Evolutionary conservation across 2,113 vertebrate genomes (phyloP), one percentile per base, ranked within the genome.

Genomic region (Catharus minimus): DNA sequence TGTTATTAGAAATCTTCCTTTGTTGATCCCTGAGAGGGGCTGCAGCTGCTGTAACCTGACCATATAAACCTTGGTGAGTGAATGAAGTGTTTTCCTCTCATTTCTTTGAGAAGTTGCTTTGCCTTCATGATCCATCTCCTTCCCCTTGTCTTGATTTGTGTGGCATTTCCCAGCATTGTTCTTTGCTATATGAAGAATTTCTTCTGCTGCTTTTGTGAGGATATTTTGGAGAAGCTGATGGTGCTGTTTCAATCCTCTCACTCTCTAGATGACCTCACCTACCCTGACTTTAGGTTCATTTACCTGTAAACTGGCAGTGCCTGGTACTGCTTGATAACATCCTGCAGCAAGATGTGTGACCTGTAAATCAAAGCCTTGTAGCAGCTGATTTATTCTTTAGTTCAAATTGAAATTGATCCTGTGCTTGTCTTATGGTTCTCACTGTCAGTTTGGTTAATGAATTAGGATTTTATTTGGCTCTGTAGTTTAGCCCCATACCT

Each of bases 351-450:
- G 41, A 64, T 55, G 69, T 56, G 55, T 46, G 65, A 72, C 57
- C 56, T 93, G 80, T 62, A 66, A 91, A 71, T 92, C 78, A 65
- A 68, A 75, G 58, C 55, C 77, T 89, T 52, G 44, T 32, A 89
- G 82, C 32, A 15, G 43, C 55, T 80, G 67, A 83, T 94, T 90
- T 80, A 75, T 82, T 81, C 68, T 68, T 38, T 13, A 38, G 26
- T 72, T 90, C 94, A 94, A 83, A 84, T 36, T 93, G 77, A 68
- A 95, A 92, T 86, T 55, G 65, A 93, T 86, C 76, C 73, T 44
- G 15, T 57, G 77, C 57, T 82, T 84, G 53, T 94, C 85, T 92
- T 74, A 46, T 80, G 78, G 66, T 65, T 78, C 73, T 86, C 69
- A 61, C 41, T 78, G 57, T 61, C 38, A 3, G 38, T 83, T 76